phyloP scores from a whole-genome alignment of 2,113 vertebrate species.

The Ochotona princeps region DNA sequence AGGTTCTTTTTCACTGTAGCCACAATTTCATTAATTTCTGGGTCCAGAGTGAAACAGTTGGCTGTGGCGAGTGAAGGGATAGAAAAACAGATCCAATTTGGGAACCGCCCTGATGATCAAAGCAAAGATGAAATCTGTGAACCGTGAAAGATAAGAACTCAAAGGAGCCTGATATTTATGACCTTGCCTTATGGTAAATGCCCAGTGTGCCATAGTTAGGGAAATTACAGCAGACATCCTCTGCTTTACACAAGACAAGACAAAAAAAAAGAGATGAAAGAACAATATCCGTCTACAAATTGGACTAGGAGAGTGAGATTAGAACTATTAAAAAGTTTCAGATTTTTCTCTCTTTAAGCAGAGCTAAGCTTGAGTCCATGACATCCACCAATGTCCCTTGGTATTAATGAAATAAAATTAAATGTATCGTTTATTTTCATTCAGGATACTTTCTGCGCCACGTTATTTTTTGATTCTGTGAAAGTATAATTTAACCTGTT shows the following conservation, averaged over 20 bases:
- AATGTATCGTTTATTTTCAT: constrained; percentile 57
- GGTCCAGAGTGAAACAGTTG: constrained; percentile 76
- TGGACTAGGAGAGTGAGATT: neutral
- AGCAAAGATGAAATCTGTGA: constrained; percentile 83
- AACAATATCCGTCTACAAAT: constrained; percentile 44
- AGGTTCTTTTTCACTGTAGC: constrained; percentile 75
- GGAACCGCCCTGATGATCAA: constrained; percentile 80
- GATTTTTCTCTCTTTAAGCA: constrained; percentile 49
- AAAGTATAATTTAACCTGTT: neutral
- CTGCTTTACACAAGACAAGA: constrained; percentile 46
- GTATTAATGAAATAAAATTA: constrained; percentile 41
- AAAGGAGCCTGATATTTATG: constrained; percentile 78
- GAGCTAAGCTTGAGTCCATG: neutral
- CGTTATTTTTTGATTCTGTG: neutral
- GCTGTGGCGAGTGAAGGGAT: constrained; percentile 63
- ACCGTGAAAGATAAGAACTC: constrained; percentile 81
- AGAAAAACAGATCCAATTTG: constrained; percentile 77
- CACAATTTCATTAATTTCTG: constrained; percentile 84
- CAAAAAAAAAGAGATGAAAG: constrained; percentile 53
- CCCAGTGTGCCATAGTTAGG: constrained; percentile 55
- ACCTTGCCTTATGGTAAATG: constrained; percentile 64
- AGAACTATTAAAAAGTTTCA: constrained; percentile 30
- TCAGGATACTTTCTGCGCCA: neutral
- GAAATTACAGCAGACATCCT: constrained; percentile 29
- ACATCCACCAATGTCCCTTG: neutral